These are phyloP conservation scores for Noctua fimbriata DNA, from an alignment of 2,888 invertebrate genomes.

Conservation along the genomic window DNA sequence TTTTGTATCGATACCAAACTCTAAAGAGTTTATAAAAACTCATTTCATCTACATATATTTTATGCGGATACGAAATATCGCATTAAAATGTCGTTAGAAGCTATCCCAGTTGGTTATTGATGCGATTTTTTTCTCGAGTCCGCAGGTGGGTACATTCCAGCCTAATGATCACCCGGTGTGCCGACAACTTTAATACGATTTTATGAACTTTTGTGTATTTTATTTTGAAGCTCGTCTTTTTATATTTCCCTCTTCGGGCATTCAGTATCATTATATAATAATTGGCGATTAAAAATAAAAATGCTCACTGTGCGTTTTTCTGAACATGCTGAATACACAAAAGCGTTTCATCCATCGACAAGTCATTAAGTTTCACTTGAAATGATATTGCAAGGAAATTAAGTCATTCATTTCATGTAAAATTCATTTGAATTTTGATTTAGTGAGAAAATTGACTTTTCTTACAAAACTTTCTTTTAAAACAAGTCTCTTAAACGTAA, in stretches of 20 bases:
- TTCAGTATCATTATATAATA: conserved; percentile 2
- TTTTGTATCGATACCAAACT: conserved; percentile 1
- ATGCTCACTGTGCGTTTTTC: neutral
- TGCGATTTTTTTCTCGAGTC: conserved; percentile 50
- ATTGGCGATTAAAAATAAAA: conserved; percentile 1
- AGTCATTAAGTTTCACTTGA: conserved; percentile 20
- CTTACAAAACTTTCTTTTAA: conserved; percentile 12
- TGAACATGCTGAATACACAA: neutral
- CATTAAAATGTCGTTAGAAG: conserved; percentile 63
- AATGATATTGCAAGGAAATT: conserved; percentile 40
- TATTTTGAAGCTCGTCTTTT: conserved; percentile 4
- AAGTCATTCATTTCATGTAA: conserved; percentile 30
- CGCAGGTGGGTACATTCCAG: conserved; percentile 25
- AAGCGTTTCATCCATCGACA: conserved; percentile 1
- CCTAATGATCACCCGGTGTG: conserved; percentile 50
- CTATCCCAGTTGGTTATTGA: conserved; percentile 53
- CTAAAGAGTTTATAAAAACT: conserved; percentile 17
- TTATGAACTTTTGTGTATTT: conserved; percentile 13
- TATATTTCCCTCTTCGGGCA: neutral
- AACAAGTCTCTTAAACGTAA: conserved; percentile 7
- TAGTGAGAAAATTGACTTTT: conserved; percentile 39
- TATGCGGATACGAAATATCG: conserved; percentile 47
- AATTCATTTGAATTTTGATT: conserved; percentile 51
- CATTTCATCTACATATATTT: conserved; percentile 34
- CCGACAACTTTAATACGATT: conserved; percentile 23